phyloP scores from a whole-genome alignment of 2,797 vertebrate genomes.

The Epinephelus coioides region DNA sequence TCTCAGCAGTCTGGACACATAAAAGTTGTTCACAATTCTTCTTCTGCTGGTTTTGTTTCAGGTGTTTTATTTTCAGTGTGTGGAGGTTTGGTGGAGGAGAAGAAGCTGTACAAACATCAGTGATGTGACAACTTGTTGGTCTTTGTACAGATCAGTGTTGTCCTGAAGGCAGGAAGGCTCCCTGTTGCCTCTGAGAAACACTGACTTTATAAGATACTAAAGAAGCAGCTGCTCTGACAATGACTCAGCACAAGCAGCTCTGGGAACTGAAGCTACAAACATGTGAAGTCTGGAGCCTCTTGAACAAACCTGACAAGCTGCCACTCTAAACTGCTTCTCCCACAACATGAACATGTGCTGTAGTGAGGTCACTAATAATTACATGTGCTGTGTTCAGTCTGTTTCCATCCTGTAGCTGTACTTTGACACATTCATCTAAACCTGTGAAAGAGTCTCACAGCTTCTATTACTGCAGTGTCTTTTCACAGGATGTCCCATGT shows the following conservation, averaged over 20 bases:
- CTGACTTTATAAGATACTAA: neutral
- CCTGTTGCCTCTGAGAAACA: neutral
- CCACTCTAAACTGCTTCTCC: neutral
- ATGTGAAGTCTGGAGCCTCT: neutral
- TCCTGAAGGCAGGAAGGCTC: neutral
- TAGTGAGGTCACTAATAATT: neutral
- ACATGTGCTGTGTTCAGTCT: neutral
- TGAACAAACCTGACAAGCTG: too few species aligned
- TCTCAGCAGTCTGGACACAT: conserved; percentile 24
- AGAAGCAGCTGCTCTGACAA: neutral
- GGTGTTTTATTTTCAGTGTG: conserved; percentile 13
- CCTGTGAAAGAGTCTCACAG: neutral
- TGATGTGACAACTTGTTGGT: neutral
- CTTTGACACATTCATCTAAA: neutral
- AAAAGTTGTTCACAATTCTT: conserved; percentile 33
- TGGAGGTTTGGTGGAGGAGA: neutral
- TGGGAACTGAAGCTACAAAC: conserved; percentile 1
- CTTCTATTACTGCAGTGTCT: neutral
- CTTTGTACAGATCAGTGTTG: conserved; percentile 9
- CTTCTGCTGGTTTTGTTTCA: conserved; percentile 11
- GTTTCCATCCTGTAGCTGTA: neutral
- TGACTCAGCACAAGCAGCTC: neutral
- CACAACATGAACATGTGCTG: neutral
- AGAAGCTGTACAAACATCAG: neutral
- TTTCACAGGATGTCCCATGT: neutral